Base-by-base conservation (phyloP, 2,888 invertebrate genomes). In the Seira ritae region DNA sequence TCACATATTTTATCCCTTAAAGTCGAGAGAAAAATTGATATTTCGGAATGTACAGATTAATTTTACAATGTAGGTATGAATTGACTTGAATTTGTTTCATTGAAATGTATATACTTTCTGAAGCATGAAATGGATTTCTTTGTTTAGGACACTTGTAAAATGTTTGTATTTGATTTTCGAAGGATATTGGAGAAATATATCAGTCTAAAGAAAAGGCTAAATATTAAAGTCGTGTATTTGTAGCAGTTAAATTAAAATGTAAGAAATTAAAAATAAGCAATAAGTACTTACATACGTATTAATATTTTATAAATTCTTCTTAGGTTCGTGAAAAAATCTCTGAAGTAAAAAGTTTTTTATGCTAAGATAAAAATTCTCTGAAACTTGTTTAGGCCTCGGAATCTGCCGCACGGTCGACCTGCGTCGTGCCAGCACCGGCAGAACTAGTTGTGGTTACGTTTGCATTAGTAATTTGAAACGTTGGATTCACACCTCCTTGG, bases 381-480 rank as follows among this genome's bases (percentile, higher is more conserved):
- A 71, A 1, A 12, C 23, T 31, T 55, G n/a, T 22, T 79, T 70
- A 80, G 73, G 80, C 80, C 69, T 80, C 80, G 19, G 80, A 80
- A 74, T 80, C 80, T 23, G 74, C 80, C 6, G 80, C 73, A 1
- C 80, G 50, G 10, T 79, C 79, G 6, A 65, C 31, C 19, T n/a
- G n/a, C n/a, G n/a, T n/a, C n/a, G n/a, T n/a, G n/a, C 78, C 22
- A 20, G 50, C 72, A n/a, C 17, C 50, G 12, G 46, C 66, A 72
- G 70, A 55, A 15, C 72, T 55, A 55, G 71, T 66, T 19, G 62
- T 74, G 12, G 68, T 68, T 19, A 69, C 42, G 20, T 24, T 80
- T 80, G 80, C 81, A 78, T 80, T 81, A 68, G 75, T 74, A 50
- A 85, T 69, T 20, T 82, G 81, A 68, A 85, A 85, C 0, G 85